phyloP scores from a whole-genome alignment of 2,797 vertebrate species.

The Triplophysa yarkandensis region DNA sequence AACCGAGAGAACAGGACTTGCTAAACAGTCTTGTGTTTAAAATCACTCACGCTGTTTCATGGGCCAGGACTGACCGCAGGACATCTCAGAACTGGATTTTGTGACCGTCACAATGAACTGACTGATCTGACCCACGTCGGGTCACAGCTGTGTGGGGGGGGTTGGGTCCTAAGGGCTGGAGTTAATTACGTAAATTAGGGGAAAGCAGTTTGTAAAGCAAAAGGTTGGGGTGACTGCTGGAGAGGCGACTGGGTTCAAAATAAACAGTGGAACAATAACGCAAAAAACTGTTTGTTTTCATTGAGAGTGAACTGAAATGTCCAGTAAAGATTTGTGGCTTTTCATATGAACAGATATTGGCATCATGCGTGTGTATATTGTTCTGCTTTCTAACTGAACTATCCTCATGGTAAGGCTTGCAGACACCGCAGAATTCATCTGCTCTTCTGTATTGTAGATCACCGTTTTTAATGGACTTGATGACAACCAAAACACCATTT shows the following conservation, averaged over 20 bases:
- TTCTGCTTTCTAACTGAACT: conserved; percentile 40
- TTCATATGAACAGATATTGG: conserved; percentile 4
- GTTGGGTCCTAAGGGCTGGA: conserved; percentile 4
- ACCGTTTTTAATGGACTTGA: conserved; percentile 60
- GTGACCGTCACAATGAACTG: conserved; percentile 49
- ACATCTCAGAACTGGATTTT: conserved; percentile 27
- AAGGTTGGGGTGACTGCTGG: conserved; percentile 62
- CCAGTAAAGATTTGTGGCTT: conserved; percentile 35
- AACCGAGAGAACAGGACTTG: conserved; percentile 35
- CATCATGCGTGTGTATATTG: conserved; percentile 11
- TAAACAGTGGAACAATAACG: conserved; percentile 60
- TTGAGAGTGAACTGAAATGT: conserved; percentile 42
- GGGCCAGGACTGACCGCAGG: conserved; percentile 30
- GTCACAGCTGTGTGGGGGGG: conserved; percentile 63
- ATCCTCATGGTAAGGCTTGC: conserved; percentile 56
- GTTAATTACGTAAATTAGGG: conserved; percentile 73
- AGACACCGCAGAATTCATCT: conserved; percentile 46
- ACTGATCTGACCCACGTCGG: conserved; percentile 67
- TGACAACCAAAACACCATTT: conserved; percentile 51
- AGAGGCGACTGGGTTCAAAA: conserved; percentile 55
- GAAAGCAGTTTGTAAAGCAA: conserved; percentile 59
- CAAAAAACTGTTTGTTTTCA: conserved; percentile 47
- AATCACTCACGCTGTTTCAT: conserved; percentile 39
- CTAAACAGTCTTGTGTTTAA: conserved; percentile 31
- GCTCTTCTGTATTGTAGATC: conserved; percentile 55